Evolutionary conservation across 2,113 vertebrate genomes (phyloP).

Genomic region (Xiphophorus maculatus): DNA sequence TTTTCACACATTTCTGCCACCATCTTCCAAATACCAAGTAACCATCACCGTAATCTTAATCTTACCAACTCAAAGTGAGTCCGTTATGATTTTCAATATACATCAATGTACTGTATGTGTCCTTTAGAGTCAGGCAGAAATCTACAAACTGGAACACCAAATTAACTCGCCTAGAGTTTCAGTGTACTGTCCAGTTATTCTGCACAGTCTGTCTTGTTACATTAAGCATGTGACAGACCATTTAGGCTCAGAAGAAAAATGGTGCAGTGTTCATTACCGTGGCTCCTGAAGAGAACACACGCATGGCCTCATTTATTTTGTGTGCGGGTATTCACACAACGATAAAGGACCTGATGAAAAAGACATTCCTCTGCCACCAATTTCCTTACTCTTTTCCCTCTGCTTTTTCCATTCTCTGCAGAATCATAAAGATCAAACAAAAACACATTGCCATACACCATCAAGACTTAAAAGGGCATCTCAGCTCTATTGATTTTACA

Average conservation of each 20-base stretch:
- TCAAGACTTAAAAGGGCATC: constrained; percentile 77
- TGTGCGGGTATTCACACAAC: constrained; percentile 32
- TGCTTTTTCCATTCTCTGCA: constrained; percentile 43
- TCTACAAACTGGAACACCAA: constrained; percentile 30
- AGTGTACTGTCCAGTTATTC: constrained; percentile 31
- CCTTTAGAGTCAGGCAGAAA: constrained; percentile 9
- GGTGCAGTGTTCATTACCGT: constrained; percentile 63
- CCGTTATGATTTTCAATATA: not conserved
- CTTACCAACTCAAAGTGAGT: not conserved
- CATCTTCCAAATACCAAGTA: not conserved
- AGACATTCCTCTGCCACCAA: constrained; percentile 44
- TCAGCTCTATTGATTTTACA: constrained; percentile 76
- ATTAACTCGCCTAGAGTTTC: constrained; percentile 36
- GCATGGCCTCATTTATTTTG: constrained; percentile 63
- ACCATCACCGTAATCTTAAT: not conserved
- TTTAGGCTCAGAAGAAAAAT: constrained; percentile 61
- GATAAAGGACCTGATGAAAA: constrained; percentile 46
- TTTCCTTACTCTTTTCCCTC: constrained; percentile 30
- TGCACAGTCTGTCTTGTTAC: constrained; percentile 51
- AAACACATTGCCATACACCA: constrained; percentile 56
- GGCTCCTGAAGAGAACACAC: constrained; percentile 59
- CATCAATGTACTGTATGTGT: not conserved
- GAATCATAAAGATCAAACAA: constrained; percentile 68
- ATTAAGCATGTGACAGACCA: constrained; percentile 55
- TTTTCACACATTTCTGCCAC: not conserved